Percentiles rank a stretch among this genome's conserved stretches.
Evolutionary conservation across 2,113 vertebrate species (phyloP).

Genomic region (Myiozetetes cayanensis): DNA sequence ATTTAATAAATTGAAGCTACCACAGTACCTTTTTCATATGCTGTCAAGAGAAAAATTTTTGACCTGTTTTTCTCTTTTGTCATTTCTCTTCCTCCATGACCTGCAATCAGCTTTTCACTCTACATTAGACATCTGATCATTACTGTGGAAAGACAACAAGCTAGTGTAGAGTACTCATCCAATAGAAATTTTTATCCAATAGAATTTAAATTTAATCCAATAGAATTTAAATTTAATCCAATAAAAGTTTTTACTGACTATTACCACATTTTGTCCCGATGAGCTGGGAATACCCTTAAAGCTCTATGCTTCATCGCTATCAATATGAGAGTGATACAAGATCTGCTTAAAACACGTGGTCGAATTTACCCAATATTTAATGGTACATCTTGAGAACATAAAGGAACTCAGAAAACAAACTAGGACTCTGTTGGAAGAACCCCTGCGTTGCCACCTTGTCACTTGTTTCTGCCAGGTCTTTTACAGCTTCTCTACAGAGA

Average conservation of each 20-base stretch:
- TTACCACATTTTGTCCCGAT: not conserved
- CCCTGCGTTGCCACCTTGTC: not conserved
- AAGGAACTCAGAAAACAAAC: not conserved
- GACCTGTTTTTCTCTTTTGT: not conserved
- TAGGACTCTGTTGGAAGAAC: not conserved
- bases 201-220: not conserved
- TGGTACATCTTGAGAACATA: not conserved
- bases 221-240: not conserved
- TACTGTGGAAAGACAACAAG: not conserved
- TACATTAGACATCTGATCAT: not conserved
- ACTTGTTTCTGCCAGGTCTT: not conserved
- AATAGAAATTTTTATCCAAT: not conserved
- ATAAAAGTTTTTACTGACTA: not conserved
- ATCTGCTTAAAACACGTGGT: not conserved
- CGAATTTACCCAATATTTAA: not conserved
- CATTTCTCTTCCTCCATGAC: not conserved
- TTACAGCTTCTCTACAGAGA: not conserved
- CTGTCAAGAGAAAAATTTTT: slow-evolving; percentile 4
- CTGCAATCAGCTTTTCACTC: not conserved
- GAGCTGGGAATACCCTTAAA: not conserved
- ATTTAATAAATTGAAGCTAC: slow-evolving; percentile 13
- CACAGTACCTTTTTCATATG: not conserved
- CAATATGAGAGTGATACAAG: not conserved
- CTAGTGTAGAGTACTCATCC: not conserved
- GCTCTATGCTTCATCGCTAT: not conserved